Base-by-base conservation (phyloP, 2,888 invertebrate genomes). In the Tridacna gigas region DNA sequence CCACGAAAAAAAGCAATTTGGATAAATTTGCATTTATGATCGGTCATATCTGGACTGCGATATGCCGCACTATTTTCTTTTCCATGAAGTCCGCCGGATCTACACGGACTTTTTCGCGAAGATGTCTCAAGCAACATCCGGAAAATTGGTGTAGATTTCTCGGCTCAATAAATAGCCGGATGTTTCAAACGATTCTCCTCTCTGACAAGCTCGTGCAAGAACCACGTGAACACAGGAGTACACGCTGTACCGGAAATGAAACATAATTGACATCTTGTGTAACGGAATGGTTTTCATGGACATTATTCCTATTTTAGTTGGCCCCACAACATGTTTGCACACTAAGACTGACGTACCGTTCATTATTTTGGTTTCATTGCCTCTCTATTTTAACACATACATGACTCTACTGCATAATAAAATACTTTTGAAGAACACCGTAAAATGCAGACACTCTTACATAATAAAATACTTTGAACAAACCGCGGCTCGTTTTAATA, bases 151-250 rank as follows among this genome's bases (percentile, higher is more conserved):
- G 88, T 90, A 85, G 79, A 84, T 90, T 89, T 86, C 89, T 83
- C 85, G 84, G 80, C 83, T 79, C 86, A 83, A 89, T 89, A 86
- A 83, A 86, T 86, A 74, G 74, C 90, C 87, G 90, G 90, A 90
- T 86, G 88, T 83, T 83, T 80, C 81, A 82, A 82, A 82, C 86
- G 88, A 88, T 86, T 88, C 88, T 89, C 86, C 81, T 83, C 84
- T 84, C 80, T 80, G 79, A 86, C 88, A 80, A 79, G 74, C 82
- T 78, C 79, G 80, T 75, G 79, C 78, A 63, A 76, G 79, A 73
- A 88, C 80, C 80, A 78, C 84, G 83, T 83, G 88, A 83, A 74
- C 80, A 47, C 18, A 56, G 60, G 60, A 80, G 80, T 84, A 86
- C 86, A 86, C 86, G 82, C 77, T 83, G 28, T 56, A 80, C 82